A percentile compares a stretch with the other conserved stretches of the same genome.
phyloP scores from a whole-genome alignment of 1,140 invertebrate genomes.

The Penaeus indicus region DNA sequence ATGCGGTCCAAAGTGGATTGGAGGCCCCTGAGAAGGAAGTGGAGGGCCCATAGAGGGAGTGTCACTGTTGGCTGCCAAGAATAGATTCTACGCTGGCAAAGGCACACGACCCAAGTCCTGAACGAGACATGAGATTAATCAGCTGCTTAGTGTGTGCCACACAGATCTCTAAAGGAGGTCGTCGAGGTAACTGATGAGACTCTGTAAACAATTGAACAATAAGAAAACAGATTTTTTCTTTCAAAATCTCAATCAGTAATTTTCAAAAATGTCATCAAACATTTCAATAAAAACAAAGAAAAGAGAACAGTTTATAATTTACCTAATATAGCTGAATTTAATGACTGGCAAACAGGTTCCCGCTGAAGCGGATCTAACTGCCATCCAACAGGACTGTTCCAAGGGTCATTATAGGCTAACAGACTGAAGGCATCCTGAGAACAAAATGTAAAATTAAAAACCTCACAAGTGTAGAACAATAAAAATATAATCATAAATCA shows the following conservation, averaged over 20 bases:
- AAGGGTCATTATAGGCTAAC: slow-evolving; percentile 97
- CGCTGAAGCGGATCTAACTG: slow-evolving; percentile 92
- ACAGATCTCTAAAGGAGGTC: slow-evolving; percentile 91
- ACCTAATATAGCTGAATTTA: slow-evolving; percentile 98
- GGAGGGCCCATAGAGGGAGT: slow-evolving; percentile 1
- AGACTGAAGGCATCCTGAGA: slow-evolving; percentile 96
- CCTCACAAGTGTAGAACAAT: slow-evolving; percentile 15
- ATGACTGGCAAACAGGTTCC: slow-evolving; percentile 92
- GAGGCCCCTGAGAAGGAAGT: slow-evolving; percentile 33
- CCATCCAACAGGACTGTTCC: slow-evolving; percentile 95
- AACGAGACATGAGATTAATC: slow-evolving; percentile 88
- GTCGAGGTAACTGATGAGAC: slow-evolving; percentile 87
- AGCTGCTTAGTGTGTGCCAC: slow-evolving; percentile 90
- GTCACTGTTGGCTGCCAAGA: slow-evolving; percentile 39
- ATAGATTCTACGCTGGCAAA: slow-evolving; percentile 78
- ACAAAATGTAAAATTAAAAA: slow-evolving; percentile 51
- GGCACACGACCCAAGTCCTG: slow-evolving; percentile 92
- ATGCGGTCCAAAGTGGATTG: slow-evolving; percentile 9
- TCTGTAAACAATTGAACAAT: slow-evolving; percentile 76
- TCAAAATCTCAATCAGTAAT: slow-evolving; percentile 11
- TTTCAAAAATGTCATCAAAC: slow-evolving; percentile 33
- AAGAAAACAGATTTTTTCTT: neutral
- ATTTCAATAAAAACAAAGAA: neutral
- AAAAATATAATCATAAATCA: too few species aligned
- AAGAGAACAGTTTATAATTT: slow-evolving; percentile 49